These are phyloP conservation scores for Tribolium freemani DNA, from an alignment of 2,888 invertebrate species.

Conservation along the genomic window DNA sequence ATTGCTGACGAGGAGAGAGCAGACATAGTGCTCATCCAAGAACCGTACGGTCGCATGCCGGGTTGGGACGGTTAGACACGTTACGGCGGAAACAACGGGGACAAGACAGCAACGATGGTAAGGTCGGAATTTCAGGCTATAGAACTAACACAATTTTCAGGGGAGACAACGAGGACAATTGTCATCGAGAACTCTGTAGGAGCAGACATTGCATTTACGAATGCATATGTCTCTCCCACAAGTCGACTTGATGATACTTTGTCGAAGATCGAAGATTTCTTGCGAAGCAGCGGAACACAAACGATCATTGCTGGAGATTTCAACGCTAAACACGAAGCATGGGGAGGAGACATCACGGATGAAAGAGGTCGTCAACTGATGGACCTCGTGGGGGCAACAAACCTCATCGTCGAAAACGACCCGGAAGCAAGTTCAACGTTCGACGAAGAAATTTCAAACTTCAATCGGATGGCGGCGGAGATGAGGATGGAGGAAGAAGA, in stretches of 20 bases:
- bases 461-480: neutral
- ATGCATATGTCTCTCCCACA: slow-evolving; percentile 14
- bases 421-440: slow-evolving; percentile 37
- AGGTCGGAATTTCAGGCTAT: neutral
- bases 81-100: neutral
- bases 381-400: slow-evolving; percentile 20
- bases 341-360: slow-evolving; percentile 41
- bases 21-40: slow-evolving; percentile 22
- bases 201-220: neutral
- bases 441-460: neutral
- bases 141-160: neutral
- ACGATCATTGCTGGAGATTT: slow-evolving; percentile 41
- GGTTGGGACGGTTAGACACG: slow-evolving; percentile 3
- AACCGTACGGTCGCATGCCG: slow-evolving; percentile 8
- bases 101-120: slow-evolving; percentile 19
- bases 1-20: neutral
- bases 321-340: neutral
- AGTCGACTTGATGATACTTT: neutral
- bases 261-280: neutral
- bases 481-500: neutral
- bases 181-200: neutral
- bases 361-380: slow-evolving; percentile 40
- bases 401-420: slow-evolving; percentile 31
- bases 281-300: neutral
- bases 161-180: neutral